Evolutionary conservation across 2,797 vertebrate genomes (phyloP).

Genomic region (Melopsittacus undulatus): DNA sequence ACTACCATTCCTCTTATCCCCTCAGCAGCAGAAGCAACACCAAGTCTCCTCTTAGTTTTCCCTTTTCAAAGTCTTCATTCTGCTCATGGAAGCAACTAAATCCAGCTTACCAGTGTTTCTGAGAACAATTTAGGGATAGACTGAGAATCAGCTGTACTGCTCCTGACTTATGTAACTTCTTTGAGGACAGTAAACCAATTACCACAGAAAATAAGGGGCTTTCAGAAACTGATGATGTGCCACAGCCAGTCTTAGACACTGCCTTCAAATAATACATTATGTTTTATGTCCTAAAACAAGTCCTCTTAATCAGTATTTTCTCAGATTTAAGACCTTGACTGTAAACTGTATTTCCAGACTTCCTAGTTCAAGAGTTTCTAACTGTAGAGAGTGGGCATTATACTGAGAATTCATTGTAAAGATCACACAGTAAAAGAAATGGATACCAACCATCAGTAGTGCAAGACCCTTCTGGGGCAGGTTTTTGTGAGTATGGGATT

Average conservation of each 20-base stretch:
- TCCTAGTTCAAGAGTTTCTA: not conserved
- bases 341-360: not conserved
- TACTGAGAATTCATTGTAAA: not conserved
- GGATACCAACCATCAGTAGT: slow-evolving; percentile 87
- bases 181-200: not conserved
- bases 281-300: not conserved
- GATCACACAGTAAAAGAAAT: not conserved
- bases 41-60: not conserved
- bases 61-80: not conserved
- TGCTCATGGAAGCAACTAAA: not conserved
- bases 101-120: not conserved
- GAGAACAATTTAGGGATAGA: not conserved
- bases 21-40: not conserved
- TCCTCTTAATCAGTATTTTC: rapidly evolving
- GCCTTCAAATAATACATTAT: not conserved
- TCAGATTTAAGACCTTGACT: not conserved
- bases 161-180: not conserved
- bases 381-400: not conserved
- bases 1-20: not conserved
- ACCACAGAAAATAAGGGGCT: not conserved
- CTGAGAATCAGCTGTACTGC: not conserved
- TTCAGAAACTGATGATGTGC: not conserved
- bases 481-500: slow-evolving; percentile 91
- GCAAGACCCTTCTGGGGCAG: slow-evolving; percentile 94
- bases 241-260: not conserved